phyloP scores from a whole-genome alignment of 2,888 invertebrate genomes.

The Sinohyriopsis cumingii region DNA sequence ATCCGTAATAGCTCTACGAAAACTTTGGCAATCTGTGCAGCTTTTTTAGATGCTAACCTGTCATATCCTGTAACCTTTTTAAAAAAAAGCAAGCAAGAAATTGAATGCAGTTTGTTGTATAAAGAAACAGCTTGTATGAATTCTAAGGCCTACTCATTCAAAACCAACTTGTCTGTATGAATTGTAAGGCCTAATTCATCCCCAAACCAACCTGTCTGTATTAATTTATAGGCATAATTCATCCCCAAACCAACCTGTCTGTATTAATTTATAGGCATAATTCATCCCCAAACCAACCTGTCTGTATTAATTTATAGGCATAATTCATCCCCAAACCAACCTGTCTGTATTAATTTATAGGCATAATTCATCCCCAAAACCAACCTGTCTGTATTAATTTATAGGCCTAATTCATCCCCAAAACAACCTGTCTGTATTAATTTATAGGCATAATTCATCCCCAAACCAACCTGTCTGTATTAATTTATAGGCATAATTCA shows the following conservation, averaged over 20 bases:
- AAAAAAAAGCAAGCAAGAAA: slow-evolving; percentile 18
- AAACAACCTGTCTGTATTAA: no score
- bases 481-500: no score
- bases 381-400: slow-evolving; percentile 17
- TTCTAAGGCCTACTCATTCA: no score
- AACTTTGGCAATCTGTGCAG: no score
- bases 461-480: no score
- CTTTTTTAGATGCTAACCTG: slow-evolving; percentile 2
- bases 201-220: slow-evolving; percentile 15
- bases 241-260: slow-evolving; percentile 7
- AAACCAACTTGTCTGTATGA: no score
- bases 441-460: no score
- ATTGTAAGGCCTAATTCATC: no score
- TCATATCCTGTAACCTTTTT: slow-evolving; percentile 17
- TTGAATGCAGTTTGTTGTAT: slow-evolving; percentile 16
- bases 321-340: not conserved
- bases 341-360: slow-evolving; percentile 12
- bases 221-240: slow-evolving; percentile 12
- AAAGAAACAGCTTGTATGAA: not conserved
- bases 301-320: no score
- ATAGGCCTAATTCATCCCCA: no score
- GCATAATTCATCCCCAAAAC: slow-evolving; percentile 6
- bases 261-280: slow-evolving; percentile 6
- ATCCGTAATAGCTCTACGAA: slow-evolving; percentile 4
- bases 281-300: not conserved